phyloP scores from a whole-genome alignment of 2,888 invertebrate genomes.

The Erebia epiphron region DNA sequence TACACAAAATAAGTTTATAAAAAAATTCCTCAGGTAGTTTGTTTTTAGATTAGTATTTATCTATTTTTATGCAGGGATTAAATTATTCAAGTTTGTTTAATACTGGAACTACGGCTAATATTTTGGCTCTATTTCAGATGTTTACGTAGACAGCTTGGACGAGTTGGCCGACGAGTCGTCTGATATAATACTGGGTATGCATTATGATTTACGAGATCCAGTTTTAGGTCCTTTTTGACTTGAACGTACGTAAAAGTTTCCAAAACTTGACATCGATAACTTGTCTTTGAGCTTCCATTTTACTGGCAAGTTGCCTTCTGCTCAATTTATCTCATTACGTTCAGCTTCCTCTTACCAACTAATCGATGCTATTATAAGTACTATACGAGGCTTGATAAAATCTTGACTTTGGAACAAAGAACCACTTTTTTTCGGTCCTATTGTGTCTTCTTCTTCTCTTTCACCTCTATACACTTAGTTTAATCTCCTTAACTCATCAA shows the following conservation, averaged over 20 bases:
- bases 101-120: neutral
- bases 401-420: neutral
- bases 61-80: too few relatives aligned
- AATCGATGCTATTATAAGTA: neutral
- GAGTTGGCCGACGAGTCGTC: constrained; percentile 74
- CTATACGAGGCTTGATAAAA: too few relatives aligned
- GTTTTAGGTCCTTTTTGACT: constrained; percentile 5
- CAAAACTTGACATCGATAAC: constrained; percentile 21
- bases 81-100: neutral
- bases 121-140: constrained; percentile 54
- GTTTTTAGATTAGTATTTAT: neutral
- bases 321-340: constrained; percentile 23
- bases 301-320: constrained; percentile 22
- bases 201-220: constrained; percentile 1
- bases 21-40: neutral
- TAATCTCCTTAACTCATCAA: too few relatives aligned
- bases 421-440: too few relatives aligned
- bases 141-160: constrained; percentile 68
- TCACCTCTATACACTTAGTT: too few relatives aligned
- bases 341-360: neutral
- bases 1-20: neutral
- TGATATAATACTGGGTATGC: constrained; percentile 64
- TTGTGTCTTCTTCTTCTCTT: too few relatives aligned
- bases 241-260: constrained; percentile 13
- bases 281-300: constrained; percentile 21